phyloP scores from a whole-genome alignment of 2,888 invertebrate genomes.

The Caenorhabditis panamensis region DNA sequence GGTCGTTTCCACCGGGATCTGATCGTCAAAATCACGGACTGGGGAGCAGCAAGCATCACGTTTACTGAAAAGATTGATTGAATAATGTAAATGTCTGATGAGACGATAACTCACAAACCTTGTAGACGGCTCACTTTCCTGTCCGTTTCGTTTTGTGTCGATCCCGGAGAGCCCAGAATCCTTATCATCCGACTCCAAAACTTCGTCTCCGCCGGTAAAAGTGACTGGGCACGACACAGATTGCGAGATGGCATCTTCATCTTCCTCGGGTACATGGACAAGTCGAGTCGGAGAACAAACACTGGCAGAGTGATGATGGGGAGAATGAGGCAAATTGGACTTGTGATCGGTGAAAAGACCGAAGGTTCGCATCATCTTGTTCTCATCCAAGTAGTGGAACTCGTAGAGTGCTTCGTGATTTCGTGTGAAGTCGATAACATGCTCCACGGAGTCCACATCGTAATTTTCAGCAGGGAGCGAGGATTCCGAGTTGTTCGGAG shows the following conservation, averaged over 20 bases:
- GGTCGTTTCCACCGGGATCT: neutral
- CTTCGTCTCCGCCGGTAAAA: slow-evolving; percentile 22
- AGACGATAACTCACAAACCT: slow-evolving; percentile 41
- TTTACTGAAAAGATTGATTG: slow-evolving; percentile 49
- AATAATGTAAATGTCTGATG: neutral
- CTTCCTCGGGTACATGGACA: slow-evolving; percentile 51
- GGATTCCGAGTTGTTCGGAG: slow-evolving; percentile 40
- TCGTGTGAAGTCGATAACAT: slow-evolving; percentile 86
- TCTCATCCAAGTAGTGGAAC: slow-evolving; percentile 92
- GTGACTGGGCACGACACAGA: slow-evolving; percentile 11
- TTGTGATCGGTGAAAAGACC: slow-evolving; percentile 62
- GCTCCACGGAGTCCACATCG: slow-evolving; percentile 84
- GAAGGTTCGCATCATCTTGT: slow-evolving; percentile 81
- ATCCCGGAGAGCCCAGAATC: slow-evolving; percentile 68
- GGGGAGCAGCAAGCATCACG: slow-evolving; percentile 79
- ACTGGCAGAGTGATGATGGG: slow-evolving; percentile 33
- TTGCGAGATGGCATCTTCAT: slow-evolving; percentile 31
- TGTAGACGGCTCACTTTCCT: slow-evolving; percentile 17
- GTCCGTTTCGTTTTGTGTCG: slow-evolving; percentile 26
- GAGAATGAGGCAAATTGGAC: neutral
- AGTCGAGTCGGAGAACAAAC: slow-evolving; percentile 28
- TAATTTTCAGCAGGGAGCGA: slow-evolving; percentile 35
- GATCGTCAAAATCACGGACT: slow-evolving; percentile 63
- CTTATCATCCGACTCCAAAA: slow-evolving; percentile 33
- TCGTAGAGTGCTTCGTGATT: slow-evolving; percentile 92